These are phyloP conservation scores for Drosophila setosimentum DNA, from an alignment of 2,888 invertebrate species.

Conservation along the genomic window DNA sequence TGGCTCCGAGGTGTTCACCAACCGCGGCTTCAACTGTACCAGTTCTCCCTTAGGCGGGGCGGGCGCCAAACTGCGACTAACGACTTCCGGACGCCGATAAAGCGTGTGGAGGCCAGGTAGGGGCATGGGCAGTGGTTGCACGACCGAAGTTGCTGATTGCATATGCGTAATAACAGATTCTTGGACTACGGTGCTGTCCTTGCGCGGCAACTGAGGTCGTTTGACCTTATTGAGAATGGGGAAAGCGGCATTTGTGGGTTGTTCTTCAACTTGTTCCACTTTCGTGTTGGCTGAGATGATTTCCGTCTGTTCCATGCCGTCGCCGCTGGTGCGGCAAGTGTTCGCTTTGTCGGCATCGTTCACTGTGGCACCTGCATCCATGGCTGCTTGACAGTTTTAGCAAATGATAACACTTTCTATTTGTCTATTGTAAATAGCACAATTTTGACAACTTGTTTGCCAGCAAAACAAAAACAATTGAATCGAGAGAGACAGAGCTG, in stretches of 20 bases:
- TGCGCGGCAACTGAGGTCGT: constrained; percentile 65
- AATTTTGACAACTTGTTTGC: constrained; percentile 44
- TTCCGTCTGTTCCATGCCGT: constrained; percentile 90
- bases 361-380: constrained; percentile 41
- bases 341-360: constrained; percentile 30
- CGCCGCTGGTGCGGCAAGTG: constrained; percentile 88
- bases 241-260: background rate
- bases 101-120: constrained; percentile 81
- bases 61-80: constrained; percentile 84
- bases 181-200: constrained; percentile 68
- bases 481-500: constrained; percentile 16
- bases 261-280: constrained; percentile 54
- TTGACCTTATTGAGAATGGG: constrained; percentile 29
- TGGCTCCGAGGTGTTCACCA: constrained; percentile 84
- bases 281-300: constrained; percentile 64
- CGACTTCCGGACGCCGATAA: constrained; percentile 74
- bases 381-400: constrained; percentile 23
- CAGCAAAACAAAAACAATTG: constrained; percentile 71
- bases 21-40: constrained; percentile 88
- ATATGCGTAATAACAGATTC: constrained; percentile 66
- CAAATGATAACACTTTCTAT: constrained; percentile 1
- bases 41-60: constrained; percentile 87
- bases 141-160: constrained; percentile 30
- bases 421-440: background rate
- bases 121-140: constrained; percentile 50